Conservation (phyloP, 2,797 vertebrate genomes). For the Erithacus rubecula region DNA sequence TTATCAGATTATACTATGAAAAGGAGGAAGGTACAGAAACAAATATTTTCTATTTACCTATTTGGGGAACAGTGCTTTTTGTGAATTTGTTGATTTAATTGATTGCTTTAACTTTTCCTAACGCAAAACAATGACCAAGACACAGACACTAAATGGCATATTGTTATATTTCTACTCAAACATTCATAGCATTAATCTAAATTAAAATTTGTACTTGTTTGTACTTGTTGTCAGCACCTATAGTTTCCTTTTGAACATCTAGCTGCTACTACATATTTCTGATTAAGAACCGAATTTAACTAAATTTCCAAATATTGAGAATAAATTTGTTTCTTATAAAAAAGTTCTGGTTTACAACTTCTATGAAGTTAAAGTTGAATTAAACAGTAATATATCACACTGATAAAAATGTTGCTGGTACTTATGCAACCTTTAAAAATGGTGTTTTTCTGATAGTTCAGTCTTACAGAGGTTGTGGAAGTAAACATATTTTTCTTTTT, state of each 20-base stretch:
- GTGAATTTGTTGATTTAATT: neutral
- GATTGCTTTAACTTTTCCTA: neutral
- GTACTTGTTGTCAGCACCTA: neutral
- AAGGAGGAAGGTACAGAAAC: neutral
- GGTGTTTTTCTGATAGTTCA: neutral
- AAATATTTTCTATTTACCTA: neutral
- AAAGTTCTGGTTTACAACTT: neutral
- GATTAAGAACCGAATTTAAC: neutral
- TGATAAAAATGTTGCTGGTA: neutral
- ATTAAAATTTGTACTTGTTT: neutral
- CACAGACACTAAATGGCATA: neutral
- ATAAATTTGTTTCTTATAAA: neutral
- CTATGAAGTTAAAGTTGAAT: neutral
- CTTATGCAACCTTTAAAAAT: neutral
- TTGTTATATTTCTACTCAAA: neutral
- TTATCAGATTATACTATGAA: neutral
- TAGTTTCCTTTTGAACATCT: neutral
- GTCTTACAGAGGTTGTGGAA: neutral
- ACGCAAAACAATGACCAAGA: neutral
- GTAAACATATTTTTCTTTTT: conserved; percentile 17
- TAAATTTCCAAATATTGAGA: neutral
- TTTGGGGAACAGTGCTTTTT: neutral
- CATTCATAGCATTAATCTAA: neutral
- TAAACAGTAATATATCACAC: neutral
- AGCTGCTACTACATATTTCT: neutral